Percentiles rank a stretch among this genome's conserved stretches.
phyloP scores from a whole-genome alignment of 2,113 vertebrate genomes.

The Callionymus lyra region DNA sequence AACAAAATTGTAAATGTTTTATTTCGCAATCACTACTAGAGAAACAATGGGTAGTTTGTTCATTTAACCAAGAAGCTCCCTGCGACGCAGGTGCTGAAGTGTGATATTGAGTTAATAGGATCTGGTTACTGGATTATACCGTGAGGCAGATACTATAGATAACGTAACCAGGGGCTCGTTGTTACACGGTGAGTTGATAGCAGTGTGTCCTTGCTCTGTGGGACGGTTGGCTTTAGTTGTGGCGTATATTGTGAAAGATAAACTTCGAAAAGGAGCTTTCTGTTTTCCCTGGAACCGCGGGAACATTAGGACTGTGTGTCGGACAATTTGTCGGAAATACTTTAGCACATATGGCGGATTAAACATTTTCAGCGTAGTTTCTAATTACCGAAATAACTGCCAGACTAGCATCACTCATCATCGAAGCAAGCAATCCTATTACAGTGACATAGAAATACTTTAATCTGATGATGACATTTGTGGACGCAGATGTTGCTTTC shows the following conservation, averaged over 20 bases:
- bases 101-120: conserved; percentile 7
- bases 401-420: no score
- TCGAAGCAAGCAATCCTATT: no score
- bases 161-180: conserved; percentile 19
- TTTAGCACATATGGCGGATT: neutral
- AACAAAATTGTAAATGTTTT: no score
- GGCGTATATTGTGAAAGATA: neutral
- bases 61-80: neutral
- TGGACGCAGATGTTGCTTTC: no score
- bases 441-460: neutral
- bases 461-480: conserved; percentile 4
- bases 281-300: conserved; percentile 31
- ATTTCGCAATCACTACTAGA: no score
- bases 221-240: conserved; percentile 16
- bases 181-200: conserved; percentile 3
- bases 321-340: neutral
- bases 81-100: neutral
- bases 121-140: conserved; percentile 15
- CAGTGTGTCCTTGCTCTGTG: conserved; percentile 13
- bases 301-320: conserved; percentile 3
- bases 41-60: neutral
- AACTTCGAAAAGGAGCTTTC: conserved; percentile 16
- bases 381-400: neutral
- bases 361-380: neutral
- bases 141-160: conserved; percentile 20